These are phyloP conservation scores for Charanyca ferruginea DNA, from an alignment of 2,888 invertebrate species.

Conservation along the genomic window DNA sequence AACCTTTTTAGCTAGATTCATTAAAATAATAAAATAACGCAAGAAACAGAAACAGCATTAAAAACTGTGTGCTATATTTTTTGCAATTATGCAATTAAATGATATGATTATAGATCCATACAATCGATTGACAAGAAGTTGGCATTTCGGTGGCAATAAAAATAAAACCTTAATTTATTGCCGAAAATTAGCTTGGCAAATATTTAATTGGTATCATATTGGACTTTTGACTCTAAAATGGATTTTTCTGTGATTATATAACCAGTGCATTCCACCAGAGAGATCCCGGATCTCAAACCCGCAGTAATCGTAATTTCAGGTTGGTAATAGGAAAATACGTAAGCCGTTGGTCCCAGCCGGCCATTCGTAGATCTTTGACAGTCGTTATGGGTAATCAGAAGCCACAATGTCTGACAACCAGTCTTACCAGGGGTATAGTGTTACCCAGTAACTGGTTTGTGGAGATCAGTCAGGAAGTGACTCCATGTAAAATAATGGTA, in stretches of 20 bases:
- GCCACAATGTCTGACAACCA: too few relatives aligned
- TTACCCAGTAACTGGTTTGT: too few relatives aligned
- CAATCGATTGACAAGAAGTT: background rate
- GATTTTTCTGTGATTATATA: background rate
- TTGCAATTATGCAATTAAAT: background rate
- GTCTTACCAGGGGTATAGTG: too few relatives aligned
- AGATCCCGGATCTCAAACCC: background rate
- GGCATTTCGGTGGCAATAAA: background rate
- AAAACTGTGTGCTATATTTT: background rate
- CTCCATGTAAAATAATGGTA: too few relatives aligned
- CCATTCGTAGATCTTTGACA: too few relatives aligned
- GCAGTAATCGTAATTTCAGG: background rate
- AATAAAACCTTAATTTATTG: conserved; percentile 3
- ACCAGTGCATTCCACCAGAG: background rate
- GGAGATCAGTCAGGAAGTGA: too few relatives aligned
- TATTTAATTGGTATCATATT: too few relatives aligned
- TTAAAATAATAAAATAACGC: background rate
- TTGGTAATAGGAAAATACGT: too few relatives aligned
- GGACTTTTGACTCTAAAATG: too few relatives aligned
- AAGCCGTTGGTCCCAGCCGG: too few relatives aligned
- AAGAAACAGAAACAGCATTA: background rate
- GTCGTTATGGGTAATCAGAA: too few relatives aligned
- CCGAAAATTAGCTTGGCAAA: background rate
- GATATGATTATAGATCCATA: conserved; percentile 11
- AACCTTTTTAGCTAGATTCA: background rate